These are phyloP conservation scores for Lasioglossum albipes DNA, from an alignment of 1,140 invertebrate genomes.

Conservation along the genomic window DNA sequence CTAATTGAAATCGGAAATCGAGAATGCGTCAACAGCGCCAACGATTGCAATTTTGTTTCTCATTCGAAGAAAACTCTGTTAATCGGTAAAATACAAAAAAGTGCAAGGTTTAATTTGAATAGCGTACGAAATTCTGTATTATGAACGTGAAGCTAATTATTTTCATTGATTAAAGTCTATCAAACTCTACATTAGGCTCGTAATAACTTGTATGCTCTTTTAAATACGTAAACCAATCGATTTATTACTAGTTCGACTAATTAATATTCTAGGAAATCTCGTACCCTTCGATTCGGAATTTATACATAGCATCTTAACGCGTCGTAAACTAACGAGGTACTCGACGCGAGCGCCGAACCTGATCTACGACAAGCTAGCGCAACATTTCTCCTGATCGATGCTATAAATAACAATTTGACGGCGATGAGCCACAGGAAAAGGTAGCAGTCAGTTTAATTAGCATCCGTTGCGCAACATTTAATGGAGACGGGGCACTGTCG, in stretches of 20 bases:
- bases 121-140: too few species aligned
- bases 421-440: conserved; percentile 24
- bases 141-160: too few species aligned
- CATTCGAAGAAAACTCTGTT: too few species aligned
- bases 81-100: neutral
- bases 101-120: too few species aligned
- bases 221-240: too few species aligned
- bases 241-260: too few species aligned
- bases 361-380: neutral
- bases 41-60: too few species aligned
- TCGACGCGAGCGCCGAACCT: conserved; percentile 3
- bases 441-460: conserved; percentile 49
- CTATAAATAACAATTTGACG: conserved; percentile 43
- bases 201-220: too few species aligned
- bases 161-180: too few species aligned
- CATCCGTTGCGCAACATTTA: conserved; percentile 43
- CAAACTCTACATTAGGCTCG: too few species aligned
- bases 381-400: conserved; percentile 15
- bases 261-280: too few species aligned
- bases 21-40: neutral
- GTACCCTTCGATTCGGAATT: too few species aligned
- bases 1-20: conserved; percentile 53
- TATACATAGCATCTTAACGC: conserved; percentile 4
- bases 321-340: neutral
- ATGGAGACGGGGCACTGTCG: conserved; percentile 10